These are phyloP conservation scores for Ophion costatus DNA, from an alignment of 2,888 invertebrate species.

Conservation along the genomic window DNA sequence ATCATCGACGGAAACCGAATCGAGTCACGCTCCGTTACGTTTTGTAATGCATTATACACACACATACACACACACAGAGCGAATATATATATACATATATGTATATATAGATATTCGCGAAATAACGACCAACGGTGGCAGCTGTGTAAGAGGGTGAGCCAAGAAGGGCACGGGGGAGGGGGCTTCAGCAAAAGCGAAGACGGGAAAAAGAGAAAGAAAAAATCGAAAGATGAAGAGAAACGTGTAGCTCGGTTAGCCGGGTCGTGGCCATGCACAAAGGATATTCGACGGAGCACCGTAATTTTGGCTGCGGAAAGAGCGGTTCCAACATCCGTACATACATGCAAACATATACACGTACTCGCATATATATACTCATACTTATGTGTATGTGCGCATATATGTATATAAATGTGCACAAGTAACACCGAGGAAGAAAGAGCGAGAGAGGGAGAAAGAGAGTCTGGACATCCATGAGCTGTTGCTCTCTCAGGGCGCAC, in stretches of 20 bases:
- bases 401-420: background rate
- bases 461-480: slow-evolving; percentile 28
- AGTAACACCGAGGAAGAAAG: slow-evolving; percentile 15
- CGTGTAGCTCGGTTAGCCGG: slow-evolving; percentile 61
- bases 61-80: background rate
- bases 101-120: slow-evolving; percentile 27
- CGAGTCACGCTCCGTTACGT: slow-evolving; percentile 57
- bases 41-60: slow-evolving; percentile 45
- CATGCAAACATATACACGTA: slow-evolving; percentile 10
- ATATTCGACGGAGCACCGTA: slow-evolving; percentile 61
- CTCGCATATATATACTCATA: slow-evolving; percentile 7
- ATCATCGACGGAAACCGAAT: slow-evolving; percentile 53
- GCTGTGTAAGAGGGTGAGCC: slow-evolving; percentile 43
- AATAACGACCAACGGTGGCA: slow-evolving; percentile 43
- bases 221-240: slow-evolving; percentile 44
- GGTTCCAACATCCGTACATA: slow-evolving; percentile 44
- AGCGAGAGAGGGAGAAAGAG: slow-evolving; percentile 24
- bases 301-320: slow-evolving; percentile 61
- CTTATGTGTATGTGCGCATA: background rate
- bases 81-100: slow-evolving; percentile 1
- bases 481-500: slow-evolving; percentile 35
- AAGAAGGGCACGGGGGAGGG: slow-evolving; percentile 19
- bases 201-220: slow-evolving; percentile 34
- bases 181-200: background rate
- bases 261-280: slow-evolving; percentile 63